A percentile compares a stretch with the other conserved stretches of the same genome.
Evolutionary conservation across 2,888 invertebrate species (phyloP).

Genomic region (Plebejus anna): DNA sequence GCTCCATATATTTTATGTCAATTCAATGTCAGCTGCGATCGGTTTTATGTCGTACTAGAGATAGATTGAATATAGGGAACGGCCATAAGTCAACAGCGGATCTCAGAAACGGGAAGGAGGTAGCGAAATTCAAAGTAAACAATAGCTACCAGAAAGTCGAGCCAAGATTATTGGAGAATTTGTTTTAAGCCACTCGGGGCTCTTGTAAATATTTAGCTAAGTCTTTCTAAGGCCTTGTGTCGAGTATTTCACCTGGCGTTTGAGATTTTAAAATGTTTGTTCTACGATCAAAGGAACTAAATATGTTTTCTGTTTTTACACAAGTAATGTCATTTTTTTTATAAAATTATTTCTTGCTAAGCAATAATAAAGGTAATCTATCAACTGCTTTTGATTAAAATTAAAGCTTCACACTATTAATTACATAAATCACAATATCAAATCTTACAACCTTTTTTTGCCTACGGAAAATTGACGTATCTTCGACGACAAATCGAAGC

Average conservation of each 20-base stretch:
- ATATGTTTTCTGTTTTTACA: conserved; percentile 7
- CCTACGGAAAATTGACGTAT: too few relatives aligned
- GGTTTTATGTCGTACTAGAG: too few relatives aligned
- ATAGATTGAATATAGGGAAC: neutral
- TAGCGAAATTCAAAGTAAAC: conserved; percentile 71
- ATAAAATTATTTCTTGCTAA: neutral
- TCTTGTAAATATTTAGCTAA: conserved; percentile 74
- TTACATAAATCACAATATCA: too few relatives aligned
- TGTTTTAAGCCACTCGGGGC: conserved; percentile 76
- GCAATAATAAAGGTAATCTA: neutral
- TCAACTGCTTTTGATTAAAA: too few relatives aligned
- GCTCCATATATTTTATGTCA: too few relatives aligned
- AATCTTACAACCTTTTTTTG: too few relatives aligned
- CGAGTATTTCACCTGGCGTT: conserved; percentile 60
- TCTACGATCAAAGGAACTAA: conserved; percentile 41
- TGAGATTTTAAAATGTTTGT: conserved; percentile 61
- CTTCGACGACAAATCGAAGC: too few relatives aligned
- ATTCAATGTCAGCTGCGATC: too few relatives aligned
- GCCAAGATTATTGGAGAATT: conserved; percentile 75
- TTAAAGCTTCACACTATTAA: too few relatives aligned
- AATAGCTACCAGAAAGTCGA: conserved; percentile 65
- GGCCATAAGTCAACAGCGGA: conserved; percentile 36
- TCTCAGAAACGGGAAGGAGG: conserved; percentile 49
- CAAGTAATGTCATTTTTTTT: neutral
- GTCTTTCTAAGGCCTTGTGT: conserved; percentile 61